These are phyloP conservation scores for Andrena trimmerana DNA, from an alignment of 2,888 invertebrate species.

Conservation along the genomic window DNA sequence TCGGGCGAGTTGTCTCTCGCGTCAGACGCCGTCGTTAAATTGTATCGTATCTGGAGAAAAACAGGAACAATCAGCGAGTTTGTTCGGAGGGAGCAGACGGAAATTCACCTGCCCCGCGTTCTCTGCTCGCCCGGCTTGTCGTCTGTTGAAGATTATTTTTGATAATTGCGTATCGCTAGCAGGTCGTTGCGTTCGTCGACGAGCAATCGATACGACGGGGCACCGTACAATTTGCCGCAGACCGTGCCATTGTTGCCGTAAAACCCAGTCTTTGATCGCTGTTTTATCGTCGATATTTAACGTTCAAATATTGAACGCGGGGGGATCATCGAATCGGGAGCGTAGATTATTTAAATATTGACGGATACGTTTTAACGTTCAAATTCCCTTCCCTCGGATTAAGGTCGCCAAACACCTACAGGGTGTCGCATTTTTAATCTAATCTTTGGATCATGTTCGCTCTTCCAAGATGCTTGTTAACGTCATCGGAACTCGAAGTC, in stretches of 20 bases:
- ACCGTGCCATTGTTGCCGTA: neutral
- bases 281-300: constrained; percentile 13
- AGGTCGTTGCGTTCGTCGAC: neutral
- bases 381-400: neutral
- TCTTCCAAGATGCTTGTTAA: no score
- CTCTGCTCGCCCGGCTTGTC: constrained; percentile 8
- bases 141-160: constrained; percentile 19
- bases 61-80: constrained; percentile 1
- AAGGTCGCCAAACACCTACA: no score
- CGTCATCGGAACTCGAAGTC: no score
- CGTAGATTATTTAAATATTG: constrained; percentile 1
- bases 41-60: neutral
- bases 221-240: neutral
- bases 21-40: no score
- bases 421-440: neutral
- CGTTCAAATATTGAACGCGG: constrained; percentile 14
- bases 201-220: constrained; percentile 17
- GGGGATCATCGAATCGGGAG: neutral
- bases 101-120: neutral
- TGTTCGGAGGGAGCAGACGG: constrained; percentile 19
- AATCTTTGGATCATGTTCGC: no score
- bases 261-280: constrained; percentile 5
- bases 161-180: constrained; percentile 35
- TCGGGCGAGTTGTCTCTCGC: no score
- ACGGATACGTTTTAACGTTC: neutral